These are phyloP conservation scores for Enteromius mattozi DNA, from an alignment of 2,797 vertebrate species.

Conservation along the genomic window DNA sequence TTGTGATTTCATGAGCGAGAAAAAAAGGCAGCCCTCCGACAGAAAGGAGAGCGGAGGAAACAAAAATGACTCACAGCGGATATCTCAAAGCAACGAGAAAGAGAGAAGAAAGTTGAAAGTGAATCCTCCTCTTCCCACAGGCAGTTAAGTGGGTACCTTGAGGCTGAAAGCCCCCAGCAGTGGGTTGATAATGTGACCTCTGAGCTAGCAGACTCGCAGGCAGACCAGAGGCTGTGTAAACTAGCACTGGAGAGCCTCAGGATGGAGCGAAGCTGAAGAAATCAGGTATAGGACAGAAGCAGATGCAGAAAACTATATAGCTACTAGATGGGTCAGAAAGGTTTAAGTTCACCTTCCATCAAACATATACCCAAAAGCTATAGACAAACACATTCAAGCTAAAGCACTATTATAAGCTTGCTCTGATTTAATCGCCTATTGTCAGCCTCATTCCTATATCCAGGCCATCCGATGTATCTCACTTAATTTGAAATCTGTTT, in stretches of 20 bases:
- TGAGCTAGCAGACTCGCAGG: constrained; percentile 69
- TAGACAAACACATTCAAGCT: constrained; percentile 11
- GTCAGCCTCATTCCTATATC: constrained; percentile 44
- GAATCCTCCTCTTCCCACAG: constrained; percentile 72
- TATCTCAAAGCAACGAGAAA: constrained; percentile 54
- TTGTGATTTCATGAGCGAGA: constrained; percentile 79
- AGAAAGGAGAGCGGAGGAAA: constrained; percentile 56
- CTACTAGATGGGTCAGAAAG: not conserved
- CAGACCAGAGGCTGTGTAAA: constrained; percentile 73
- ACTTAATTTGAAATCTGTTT: constrained; percentile 46
- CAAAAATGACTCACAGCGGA: constrained; percentile 61
- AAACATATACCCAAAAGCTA: not conserved
- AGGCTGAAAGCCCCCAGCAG: constrained; percentile 60
- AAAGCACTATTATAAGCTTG: constrained; percentile 27
- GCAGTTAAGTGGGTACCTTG: constrained; percentile 73
- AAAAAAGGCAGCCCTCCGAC: constrained; percentile 61
- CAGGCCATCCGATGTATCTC: constrained; percentile 44
- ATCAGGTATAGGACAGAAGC: constrained; percentile 5
- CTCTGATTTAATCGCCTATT: constrained; percentile 27
- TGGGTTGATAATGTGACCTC: constrained; percentile 66
- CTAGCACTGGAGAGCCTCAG: constrained; percentile 56
- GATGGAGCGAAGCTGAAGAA: constrained; percentile 23
- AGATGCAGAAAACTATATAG: not conserved
- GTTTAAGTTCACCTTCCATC: not conserved
- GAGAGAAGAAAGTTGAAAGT: constrained; percentile 75